Percentiles rank a stretch among this genome's conserved stretches.
phyloP scores from a whole-genome alignment of 2,113 vertebrate species.

The Plotosus lineatus region DNA sequence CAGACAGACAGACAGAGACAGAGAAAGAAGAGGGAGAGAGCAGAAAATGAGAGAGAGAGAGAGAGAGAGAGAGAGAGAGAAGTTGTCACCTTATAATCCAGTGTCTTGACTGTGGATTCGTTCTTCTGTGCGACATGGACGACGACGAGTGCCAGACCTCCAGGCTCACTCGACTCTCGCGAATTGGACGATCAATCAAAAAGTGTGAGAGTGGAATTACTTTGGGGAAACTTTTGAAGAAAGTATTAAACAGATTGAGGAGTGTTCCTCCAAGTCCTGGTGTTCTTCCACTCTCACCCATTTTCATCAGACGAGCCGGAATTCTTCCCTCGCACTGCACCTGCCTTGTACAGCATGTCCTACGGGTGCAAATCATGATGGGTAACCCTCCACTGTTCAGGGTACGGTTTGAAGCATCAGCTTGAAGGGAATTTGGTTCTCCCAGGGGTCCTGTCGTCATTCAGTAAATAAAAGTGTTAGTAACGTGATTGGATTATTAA shows the following conservation, averaged over 20 bases:
- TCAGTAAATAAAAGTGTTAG: too few species aligned
- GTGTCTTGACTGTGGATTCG: neutral
- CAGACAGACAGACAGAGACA: too few species aligned
- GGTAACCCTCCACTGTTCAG: neutral
- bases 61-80: neutral
- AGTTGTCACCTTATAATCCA: slow-evolving; percentile 5
- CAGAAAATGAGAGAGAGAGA: neutral
- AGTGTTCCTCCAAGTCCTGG: neutral
- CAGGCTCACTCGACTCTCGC: slow-evolving; percentile 13
- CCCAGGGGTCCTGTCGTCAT: too few species aligned
- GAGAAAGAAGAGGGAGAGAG: neutral
- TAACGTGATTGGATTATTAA: too few species aligned
- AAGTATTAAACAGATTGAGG: slow-evolving; percentile 13
- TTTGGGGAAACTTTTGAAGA: neutral
- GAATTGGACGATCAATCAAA: slow-evolving; percentile 28
- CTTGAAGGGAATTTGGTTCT: too few species aligned
- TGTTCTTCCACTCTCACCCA: neutral
- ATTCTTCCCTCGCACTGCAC: neutral
- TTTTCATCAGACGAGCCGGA: neutral
- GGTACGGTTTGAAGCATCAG: neutral
- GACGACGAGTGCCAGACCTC: slow-evolving; percentile 25
- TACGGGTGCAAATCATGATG: neutral
- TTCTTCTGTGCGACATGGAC: neutral
- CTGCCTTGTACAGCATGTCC: neutral
- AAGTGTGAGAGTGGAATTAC: slow-evolving; percentile 16